Evolutionary conservation across 2,888 invertebrate genomes (phyloP).

Genomic region (Aromia moschata): DNA sequence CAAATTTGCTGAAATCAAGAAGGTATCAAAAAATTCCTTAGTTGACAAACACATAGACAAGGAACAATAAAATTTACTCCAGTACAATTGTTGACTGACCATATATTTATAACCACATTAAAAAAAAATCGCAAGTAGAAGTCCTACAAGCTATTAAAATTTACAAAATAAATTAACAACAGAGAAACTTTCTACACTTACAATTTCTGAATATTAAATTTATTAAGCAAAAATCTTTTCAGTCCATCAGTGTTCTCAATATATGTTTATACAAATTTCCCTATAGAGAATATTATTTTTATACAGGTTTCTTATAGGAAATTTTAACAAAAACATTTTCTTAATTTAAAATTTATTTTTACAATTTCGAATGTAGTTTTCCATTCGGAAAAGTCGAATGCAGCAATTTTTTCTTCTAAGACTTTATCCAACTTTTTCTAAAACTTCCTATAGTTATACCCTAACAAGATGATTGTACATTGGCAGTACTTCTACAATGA

Average conservation of each 20-base stretch:
- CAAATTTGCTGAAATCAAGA: too few species aligned
- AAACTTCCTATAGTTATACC: background rate
- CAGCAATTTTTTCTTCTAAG: too few species aligned
- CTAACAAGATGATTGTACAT: background rate
- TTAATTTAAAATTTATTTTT: background rate
- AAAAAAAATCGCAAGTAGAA: slow-evolving; percentile 18
- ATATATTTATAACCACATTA: slow-evolving; percentile 13
- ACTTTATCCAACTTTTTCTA: too few species aligned
- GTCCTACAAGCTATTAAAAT: slow-evolving; percentile 14
- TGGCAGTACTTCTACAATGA: background rate
- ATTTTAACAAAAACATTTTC: background rate
- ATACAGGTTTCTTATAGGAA: background rate
- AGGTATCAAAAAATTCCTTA: too few species aligned
- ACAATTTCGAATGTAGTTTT: too few species aligned
- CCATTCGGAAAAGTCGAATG: too few species aligned
- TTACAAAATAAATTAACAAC: slow-evolving; percentile 1
- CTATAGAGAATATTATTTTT: background rate
- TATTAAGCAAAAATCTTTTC: background rate
- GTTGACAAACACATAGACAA: background rate
- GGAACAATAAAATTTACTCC: background rate
- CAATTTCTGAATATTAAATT: background rate
- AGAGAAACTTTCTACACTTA: background rate
- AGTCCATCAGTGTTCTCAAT: slow-evolving; percentile 6
- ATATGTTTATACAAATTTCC: too few species aligned
- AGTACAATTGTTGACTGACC: background rate